Conservation (phyloP, 1,140 invertebrate species). For the Drosophila seguyi region DNA sequence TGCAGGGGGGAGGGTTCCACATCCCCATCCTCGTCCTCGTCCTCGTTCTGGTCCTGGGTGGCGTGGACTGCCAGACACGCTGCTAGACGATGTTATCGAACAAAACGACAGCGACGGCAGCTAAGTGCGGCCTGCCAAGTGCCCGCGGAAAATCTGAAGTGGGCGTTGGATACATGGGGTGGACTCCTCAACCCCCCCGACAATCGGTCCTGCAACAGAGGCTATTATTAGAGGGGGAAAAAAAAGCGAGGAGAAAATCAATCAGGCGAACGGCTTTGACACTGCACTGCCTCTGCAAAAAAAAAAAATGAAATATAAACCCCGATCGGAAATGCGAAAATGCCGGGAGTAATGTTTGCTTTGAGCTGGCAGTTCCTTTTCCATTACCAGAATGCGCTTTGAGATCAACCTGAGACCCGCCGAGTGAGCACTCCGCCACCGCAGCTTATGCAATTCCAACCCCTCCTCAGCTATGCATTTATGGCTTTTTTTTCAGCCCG, state of each 20-base stretch:
- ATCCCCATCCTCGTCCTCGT: neutral
- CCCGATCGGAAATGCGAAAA: slow-evolving; percentile 38
- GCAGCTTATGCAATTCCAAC: slow-evolving; percentile 20
- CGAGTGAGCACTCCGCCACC: slow-evolving; percentile 32
- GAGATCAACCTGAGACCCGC: slow-evolving; percentile 18
- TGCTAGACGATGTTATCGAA: slow-evolving; percentile 80
- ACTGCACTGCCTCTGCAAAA: slow-evolving; percentile 24
- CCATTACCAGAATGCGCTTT: slow-evolving; percentile 43
- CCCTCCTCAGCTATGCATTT: slow-evolving; percentile 15
- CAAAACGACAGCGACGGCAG: slow-evolving; percentile 61
- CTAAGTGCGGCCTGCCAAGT: slow-evolving; percentile 67
- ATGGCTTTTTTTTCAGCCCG: slow-evolving; percentile 19
- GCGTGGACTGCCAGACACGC: slow-evolving; percentile 66
- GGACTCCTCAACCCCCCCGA: neutral
- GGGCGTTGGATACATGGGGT: slow-evolving; percentile 4
- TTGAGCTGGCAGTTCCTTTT: slow-evolving; percentile 41
- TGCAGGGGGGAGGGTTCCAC: neutral
- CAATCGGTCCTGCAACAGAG: neutral
- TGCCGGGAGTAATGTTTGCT: slow-evolving; percentile 37
- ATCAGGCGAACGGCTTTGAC: slow-evolving; percentile 57
- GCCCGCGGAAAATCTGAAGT: slow-evolving; percentile 62
- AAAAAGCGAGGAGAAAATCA: slow-evolving; percentile 61
- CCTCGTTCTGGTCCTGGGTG: slow-evolving; percentile 13
- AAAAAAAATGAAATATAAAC: slow-evolving; percentile 2
- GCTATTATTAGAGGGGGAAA: slow-evolving; percentile 59